Evolutionary conservation across 2,113 vertebrate species (phyloP).

Genomic region (Heteronetta atricapilla): DNA sequence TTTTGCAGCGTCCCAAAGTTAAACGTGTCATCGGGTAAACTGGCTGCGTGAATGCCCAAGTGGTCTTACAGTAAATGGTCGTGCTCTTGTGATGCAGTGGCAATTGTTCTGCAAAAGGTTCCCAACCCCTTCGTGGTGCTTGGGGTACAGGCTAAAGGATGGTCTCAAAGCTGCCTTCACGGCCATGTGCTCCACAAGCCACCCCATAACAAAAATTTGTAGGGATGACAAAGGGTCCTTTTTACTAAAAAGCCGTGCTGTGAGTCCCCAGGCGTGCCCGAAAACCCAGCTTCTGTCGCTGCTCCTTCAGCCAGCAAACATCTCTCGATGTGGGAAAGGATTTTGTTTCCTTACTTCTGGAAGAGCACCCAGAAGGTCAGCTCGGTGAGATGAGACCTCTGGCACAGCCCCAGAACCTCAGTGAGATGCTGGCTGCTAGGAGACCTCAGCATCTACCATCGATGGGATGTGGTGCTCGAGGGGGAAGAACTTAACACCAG

Average conservation of each 20-base stretch:
- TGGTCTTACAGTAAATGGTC: neutral
- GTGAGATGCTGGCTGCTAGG: neutral
- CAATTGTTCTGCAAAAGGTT: neutral
- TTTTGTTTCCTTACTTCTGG: neutral
- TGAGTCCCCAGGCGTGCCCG: neutral
- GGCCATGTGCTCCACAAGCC: neutral
- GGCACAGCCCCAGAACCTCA: accelerated
- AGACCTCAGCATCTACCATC: neutral
- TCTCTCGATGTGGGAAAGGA: neutral
- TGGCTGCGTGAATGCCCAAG: accelerated
- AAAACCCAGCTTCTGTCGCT: neutral
- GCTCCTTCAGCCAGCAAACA: neutral
- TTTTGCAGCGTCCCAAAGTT: neutral
- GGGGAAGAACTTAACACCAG: neutral
- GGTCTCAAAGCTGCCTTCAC: accelerated
- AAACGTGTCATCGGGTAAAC: neutral
- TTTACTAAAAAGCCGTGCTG: neutral
- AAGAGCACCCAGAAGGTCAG: neutral
- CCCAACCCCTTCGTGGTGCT: accelerated
- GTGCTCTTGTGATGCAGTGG: neutral
- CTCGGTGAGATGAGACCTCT: neutral
- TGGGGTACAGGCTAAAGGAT: neutral
- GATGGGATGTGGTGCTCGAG: neutral
- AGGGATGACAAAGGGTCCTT: neutral
- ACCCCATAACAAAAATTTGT: accelerated